These are phyloP conservation scores for Drosophila nigromelanica DNA, from an alignment of 1,140 invertebrate genomes.

Conservation along the genomic window DNA sequence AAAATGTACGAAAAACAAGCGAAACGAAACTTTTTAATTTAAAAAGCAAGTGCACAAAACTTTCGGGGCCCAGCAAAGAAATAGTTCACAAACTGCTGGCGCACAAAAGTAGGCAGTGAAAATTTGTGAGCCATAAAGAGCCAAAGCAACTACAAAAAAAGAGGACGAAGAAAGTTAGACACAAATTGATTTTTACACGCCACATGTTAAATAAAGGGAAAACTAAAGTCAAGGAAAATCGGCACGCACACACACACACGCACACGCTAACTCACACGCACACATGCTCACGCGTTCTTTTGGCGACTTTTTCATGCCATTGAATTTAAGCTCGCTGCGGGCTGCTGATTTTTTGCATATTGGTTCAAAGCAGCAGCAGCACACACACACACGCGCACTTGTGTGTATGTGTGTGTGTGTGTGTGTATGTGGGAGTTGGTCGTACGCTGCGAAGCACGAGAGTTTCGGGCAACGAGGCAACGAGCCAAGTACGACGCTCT, in stretches of 20 bases:
- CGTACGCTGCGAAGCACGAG: constrained; percentile 34
- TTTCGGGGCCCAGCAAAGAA: constrained; percentile 41
- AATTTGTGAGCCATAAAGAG: constrained; percentile 33
- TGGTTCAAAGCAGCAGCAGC: constrained; percentile 19
- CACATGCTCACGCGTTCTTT: constrained; percentile 7
- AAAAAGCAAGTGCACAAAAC: constrained; percentile 56
- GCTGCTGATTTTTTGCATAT: constrained; percentile 60
- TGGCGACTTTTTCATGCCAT: constrained; percentile 55
- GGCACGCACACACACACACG: constrained; percentile 13
- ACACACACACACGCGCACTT: constrained; percentile 23
- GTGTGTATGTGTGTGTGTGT: constrained; percentile 16
- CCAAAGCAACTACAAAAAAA: constrained; percentile 20
- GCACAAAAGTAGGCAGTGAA: constrained; percentile 50
- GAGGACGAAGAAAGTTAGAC: constrained; percentile 33
- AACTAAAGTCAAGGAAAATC: constrained; percentile 45
- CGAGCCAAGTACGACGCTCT: constrained; percentile 35
- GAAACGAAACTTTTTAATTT: constrained; percentile 63
- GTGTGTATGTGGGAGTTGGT: constrained; percentile 77
- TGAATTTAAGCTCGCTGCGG: constrained; percentile 48
- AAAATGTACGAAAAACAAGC: constrained; percentile 36
- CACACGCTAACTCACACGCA: constrained; percentile 3
- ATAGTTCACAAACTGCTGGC: constrained; percentile 62
- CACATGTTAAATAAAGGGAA: constrained; percentile 40
- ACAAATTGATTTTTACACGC: constrained; percentile 71
- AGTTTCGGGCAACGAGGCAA: constrained; percentile 32